phyloP scores from a whole-genome alignment of 2,888 invertebrate species.

The Melieria omissa region DNA sequence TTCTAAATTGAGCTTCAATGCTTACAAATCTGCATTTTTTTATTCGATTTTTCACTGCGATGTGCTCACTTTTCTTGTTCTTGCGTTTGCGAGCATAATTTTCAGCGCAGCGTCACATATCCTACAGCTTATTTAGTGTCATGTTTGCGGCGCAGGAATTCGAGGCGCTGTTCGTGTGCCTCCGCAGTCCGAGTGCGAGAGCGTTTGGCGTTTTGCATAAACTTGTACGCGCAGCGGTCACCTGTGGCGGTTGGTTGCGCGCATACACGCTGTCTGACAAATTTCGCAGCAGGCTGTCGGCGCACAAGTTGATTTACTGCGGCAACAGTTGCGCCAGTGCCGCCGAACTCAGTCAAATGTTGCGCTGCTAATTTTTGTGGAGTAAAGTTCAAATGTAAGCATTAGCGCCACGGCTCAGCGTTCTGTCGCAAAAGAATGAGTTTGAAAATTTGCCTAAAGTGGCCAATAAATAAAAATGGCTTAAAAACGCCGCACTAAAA shows the following conservation, averaged over 20 bases:
- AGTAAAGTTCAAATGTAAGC: slow-evolving; percentile 19
- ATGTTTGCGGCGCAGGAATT: slow-evolving; percentile 38
- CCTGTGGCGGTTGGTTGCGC: neutral
- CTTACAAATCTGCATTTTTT: too few relatives aligned
- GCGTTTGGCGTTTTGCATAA: too few relatives aligned
- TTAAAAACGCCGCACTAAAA: slow-evolving; percentile 14
- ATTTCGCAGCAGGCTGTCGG: slow-evolving; percentile 33
- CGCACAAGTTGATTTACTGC: too few relatives aligned
- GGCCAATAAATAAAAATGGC: slow-evolving; percentile 23
- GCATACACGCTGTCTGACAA: slow-evolving; percentile 36
- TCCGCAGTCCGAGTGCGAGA: too few relatives aligned
- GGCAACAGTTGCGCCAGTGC: too few relatives aligned
- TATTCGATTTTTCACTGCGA: neutral
- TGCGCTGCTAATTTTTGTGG: neutral
- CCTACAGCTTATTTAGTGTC: slow-evolving; percentile 49
- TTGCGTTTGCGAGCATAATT: neutral
- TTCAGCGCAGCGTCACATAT: slow-evolving; percentile 29
- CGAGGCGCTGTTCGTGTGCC: neutral
- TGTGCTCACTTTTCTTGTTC: neutral
- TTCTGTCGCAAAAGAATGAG: neutral
- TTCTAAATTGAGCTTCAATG: too few relatives aligned
- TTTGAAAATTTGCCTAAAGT: slow-evolving; percentile 17
- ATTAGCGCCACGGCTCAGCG: slow-evolving; percentile 21
- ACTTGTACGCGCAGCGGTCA: too few relatives aligned
- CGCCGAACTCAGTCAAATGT: slow-evolving; percentile 13